Conservation (phyloP, 2,888 invertebrate genomes). For the Sphaeridia pumilis region DNA sequence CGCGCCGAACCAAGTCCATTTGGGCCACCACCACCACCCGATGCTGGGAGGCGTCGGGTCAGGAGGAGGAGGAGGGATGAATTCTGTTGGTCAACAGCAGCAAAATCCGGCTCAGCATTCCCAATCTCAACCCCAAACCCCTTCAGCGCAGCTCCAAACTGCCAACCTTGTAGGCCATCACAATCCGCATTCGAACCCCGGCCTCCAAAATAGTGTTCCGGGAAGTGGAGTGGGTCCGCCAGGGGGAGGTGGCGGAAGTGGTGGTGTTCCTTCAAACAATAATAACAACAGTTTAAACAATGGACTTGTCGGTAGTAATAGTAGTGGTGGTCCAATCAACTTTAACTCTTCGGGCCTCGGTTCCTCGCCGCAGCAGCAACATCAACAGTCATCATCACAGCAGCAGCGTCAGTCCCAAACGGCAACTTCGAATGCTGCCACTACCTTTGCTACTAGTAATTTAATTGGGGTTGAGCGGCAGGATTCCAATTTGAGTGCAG, state of each 20-base stretch:
- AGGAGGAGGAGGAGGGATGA: conserved; percentile 15
- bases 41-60: conserved; percentile 18
- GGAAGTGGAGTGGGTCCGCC: background rate
- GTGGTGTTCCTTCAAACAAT: background rate
- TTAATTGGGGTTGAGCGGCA: conserved; percentile 54
- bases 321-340: conserved; percentile 3
- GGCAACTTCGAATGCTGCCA: conserved; percentile 12
- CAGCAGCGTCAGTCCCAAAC: conserved; percentile 9
- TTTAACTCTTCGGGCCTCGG: background rate
- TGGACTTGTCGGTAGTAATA: background rate
- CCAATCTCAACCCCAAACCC: conserved; percentile 15
- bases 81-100: conserved; percentile 16
- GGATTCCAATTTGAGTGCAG: conserved; percentile 97
- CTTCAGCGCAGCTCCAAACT: background rate
- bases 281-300: conserved; percentile 7
- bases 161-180: too few relatives aligned
- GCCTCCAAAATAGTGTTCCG: background rate
- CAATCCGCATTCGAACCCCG: background rate
- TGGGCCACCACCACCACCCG: conserved; percentile 17
- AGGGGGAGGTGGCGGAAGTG: background rate
- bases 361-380: background rate
- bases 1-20: conserved; percentile 61
- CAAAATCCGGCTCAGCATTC: conserved; percentile 29
- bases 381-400: too few relatives aligned
- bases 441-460: conserved; percentile 16